These are phyloP conservation scores for Pelochelys cantorii DNA, from an alignment of 2,797 vertebrate species.

Conservation along the genomic window DNA sequence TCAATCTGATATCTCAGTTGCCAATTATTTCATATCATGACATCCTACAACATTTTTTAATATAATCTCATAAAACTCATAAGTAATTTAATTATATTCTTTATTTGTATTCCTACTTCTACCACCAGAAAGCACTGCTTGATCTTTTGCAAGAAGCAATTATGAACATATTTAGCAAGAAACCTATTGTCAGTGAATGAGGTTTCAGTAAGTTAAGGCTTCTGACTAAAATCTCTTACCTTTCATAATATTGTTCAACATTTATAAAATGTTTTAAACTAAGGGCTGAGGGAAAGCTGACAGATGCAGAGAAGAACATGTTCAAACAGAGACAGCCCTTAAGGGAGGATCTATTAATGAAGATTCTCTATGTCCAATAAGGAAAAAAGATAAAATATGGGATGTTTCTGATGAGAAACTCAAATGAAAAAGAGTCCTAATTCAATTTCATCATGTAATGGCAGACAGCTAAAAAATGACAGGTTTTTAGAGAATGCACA, in stretches of 20 bases:
- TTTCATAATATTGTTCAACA: neutral
- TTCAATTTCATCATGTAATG: no score
- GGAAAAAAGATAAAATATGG: no score
- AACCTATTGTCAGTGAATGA: neutral
- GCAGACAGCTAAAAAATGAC: no score
- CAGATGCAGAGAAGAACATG: no score
- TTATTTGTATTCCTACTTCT: neutral
- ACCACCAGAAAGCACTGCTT: neutral
- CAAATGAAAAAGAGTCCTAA: no score
- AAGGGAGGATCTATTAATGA: no score
- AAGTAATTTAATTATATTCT: slow-evolving; percentile 39
- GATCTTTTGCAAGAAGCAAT: neutral
- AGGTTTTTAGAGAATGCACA: no score
- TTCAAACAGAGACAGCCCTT: no score
- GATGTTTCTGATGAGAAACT: no score
- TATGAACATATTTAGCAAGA: slow-evolving; percentile 25
- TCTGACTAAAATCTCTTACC: neutral
- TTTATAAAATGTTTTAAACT: neutral
- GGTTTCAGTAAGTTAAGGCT: slow-evolving; percentile 36
- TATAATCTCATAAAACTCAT: neutral
- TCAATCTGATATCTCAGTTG: neutral
- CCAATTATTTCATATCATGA: neutral
- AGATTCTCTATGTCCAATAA: no score
- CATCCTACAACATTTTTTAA: neutral
- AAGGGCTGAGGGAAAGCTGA: no score